These are phyloP conservation scores for Torymus auratus DNA, from an alignment of 2,888 invertebrate species.

Conservation along the genomic window DNA sequence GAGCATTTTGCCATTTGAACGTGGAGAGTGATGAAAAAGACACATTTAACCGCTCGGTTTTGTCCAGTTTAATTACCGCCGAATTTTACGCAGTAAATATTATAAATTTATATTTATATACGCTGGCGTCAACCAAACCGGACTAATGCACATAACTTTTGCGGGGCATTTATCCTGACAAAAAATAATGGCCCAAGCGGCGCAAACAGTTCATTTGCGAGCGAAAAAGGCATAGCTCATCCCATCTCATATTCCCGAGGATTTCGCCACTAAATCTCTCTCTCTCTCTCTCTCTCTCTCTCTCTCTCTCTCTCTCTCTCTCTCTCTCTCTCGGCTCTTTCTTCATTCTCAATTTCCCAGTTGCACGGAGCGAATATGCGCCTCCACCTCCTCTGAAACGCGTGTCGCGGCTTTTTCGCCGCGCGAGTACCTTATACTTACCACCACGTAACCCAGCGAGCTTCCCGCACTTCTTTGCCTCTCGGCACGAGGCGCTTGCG, in stretches of 20 bases:
- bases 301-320: no score
- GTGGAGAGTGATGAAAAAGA: no score
- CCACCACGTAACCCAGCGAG: not conserved
- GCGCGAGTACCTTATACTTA: no score
- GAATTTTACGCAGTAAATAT: not conserved
- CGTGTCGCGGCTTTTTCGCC: constrained; percentile 36
- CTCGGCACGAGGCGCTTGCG: not conserved
- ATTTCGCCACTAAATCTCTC: constrained; percentile 53
- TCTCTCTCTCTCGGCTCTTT: not conserved
- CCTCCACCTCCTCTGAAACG: not conserved
- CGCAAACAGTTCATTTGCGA: constrained; percentile 45
- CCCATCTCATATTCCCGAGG: constrained; percentile 39
- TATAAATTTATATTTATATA: constrained; percentile 8
- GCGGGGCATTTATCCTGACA: not conserved
- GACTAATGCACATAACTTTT: not conserved
- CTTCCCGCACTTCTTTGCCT: not conserved
- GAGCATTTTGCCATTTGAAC: no score
- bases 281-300: no score
- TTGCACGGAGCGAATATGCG: not conserved
- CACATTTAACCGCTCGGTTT: no score
- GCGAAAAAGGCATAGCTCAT: constrained; percentile 30
- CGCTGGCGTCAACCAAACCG: not conserved
- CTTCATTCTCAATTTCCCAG: constrained; percentile 37
- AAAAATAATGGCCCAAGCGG: constrained; percentile 23
- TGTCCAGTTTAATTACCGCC: constrained; percentile 5